phyloP scores from a whole-genome alignment of 2,888 invertebrate species.

The Petrolisthes cinctipes region DNA sequence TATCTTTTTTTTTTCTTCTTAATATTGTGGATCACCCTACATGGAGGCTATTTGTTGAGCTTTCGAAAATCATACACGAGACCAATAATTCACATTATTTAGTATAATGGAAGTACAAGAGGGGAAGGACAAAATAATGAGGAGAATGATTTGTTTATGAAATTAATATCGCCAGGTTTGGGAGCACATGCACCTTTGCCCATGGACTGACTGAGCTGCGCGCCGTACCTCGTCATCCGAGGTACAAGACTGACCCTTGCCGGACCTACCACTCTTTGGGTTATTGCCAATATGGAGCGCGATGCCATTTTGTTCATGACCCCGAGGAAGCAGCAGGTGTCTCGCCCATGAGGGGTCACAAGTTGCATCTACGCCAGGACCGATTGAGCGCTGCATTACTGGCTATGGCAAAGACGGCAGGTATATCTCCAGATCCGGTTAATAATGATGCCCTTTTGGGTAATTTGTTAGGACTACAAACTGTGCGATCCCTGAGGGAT shows the following conservation, averaged over 20 bases:
- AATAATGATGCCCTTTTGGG: constrained; percentile 30
- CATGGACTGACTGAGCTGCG: constrained; percentile 94
- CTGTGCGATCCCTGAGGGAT: constrained; percentile 18
- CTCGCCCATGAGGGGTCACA: constrained; percentile 42
- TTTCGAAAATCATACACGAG: neutral
- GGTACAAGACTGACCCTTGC: constrained; percentile 97
- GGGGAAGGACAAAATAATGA: neutral
- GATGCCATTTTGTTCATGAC: constrained; percentile 98
- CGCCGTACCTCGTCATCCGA: constrained; percentile 94
- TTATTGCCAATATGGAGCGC: constrained; percentile 96
- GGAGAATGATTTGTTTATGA: constrained; percentile 72
- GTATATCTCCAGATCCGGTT: neutral
- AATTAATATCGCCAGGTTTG: constrained; percentile 80
- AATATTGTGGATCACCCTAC: neutral
- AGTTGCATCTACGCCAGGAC: constrained; percentile 28
- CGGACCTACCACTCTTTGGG: constrained; percentile 96
- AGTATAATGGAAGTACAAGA: no score
- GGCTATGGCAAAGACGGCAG: constrained; percentile 29
- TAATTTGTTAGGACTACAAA: constrained; percentile 44
- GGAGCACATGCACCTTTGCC: constrained; percentile 98
- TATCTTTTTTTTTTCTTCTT: neutral
- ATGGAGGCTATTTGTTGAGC: neutral
- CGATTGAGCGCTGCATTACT: constrained; percentile 34
- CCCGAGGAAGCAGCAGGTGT: constrained; percentile 76
- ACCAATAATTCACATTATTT: no score